Evolutionary conservation across 2,888 invertebrate species (phyloP).

Genomic region (Oligia fasciuncula): DNA sequence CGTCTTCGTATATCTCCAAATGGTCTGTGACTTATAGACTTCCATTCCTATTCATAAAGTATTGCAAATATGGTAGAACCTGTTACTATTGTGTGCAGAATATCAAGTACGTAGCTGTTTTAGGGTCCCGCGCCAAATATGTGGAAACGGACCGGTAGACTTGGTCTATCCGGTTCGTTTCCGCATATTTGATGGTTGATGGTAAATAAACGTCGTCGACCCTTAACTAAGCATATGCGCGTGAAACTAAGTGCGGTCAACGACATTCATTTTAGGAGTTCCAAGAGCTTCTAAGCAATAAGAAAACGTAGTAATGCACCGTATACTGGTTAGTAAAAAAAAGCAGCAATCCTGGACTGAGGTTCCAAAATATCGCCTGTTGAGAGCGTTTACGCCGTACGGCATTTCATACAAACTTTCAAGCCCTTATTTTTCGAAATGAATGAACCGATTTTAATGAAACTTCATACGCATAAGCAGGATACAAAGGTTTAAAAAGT

Average conservation of each 20-base stretch:
- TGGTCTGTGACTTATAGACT: neutral
- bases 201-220: too few species aligned
- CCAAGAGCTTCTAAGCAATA: neutral
- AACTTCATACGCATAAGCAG: too few species aligned
- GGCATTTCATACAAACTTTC: too few species aligned
- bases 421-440: too few species aligned
- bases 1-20: neutral
- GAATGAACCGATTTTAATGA: too few species aligned
- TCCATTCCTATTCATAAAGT: neutral
- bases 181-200: neutral
- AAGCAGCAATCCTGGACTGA: neutral
- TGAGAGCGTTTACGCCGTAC: too few species aligned
- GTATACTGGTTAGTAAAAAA: neutral
- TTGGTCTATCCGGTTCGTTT: neutral
- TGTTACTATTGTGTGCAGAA: slow-evolving; percentile 16
- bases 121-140: slow-evolving; percentile 8
- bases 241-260: neutral
- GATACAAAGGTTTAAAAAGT: too few species aligned
- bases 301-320: neutral
- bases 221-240: neutral
- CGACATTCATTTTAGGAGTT: neutral
- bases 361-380: neutral
- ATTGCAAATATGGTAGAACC: neutral
- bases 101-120: slow-evolving; percentile 10
- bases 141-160: neutral